A percentile compares a stretch with the other conserved stretches of the same genome.
phyloP scores from a whole-genome alignment of 1,140 invertebrate species.

The Cherax destructor region DNA sequence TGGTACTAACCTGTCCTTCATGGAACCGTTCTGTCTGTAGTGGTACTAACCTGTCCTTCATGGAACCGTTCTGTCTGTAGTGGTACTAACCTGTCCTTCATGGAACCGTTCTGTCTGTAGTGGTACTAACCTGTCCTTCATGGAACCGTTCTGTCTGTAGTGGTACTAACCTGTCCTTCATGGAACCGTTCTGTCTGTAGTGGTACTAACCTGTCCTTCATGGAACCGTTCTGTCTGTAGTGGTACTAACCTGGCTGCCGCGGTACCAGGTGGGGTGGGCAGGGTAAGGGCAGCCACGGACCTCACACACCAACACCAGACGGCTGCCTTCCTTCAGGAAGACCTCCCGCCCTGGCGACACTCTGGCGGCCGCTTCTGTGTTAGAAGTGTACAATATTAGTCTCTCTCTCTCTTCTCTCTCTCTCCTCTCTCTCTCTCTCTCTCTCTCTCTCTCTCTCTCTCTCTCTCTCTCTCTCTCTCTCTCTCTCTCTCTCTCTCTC shows the following conservation, averaged over 20 bases:
- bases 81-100: neutral
- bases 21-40: neutral
- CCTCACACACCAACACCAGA: conserved; percentile 28
- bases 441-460: neutral
- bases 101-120: too few relatives aligned
- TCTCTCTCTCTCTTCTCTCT: conserved; percentile 23
- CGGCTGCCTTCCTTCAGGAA: conserved; percentile 32
- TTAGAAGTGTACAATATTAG: neutral
- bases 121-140: too few relatives aligned
- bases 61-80: neutral
- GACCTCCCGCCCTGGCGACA: conserved; percentile 5
- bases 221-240: neutral
- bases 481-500: neutral
- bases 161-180: neutral
- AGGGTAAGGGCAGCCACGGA: conserved; percentile 30
- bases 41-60: neutral
- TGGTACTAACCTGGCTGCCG: conserved; percentile 16
- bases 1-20: too few relatives aligned
- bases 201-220: neutral
- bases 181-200: neutral
- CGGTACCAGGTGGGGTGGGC: conserved; percentile 30
- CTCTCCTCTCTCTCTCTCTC: neutral
- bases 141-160: too few relatives aligned
- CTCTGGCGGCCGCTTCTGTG: conserved; percentile 26
- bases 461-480: neutral